Conservation (phyloP, 1,140 invertebrate species). For the Drosophila asahinai region DNA sequence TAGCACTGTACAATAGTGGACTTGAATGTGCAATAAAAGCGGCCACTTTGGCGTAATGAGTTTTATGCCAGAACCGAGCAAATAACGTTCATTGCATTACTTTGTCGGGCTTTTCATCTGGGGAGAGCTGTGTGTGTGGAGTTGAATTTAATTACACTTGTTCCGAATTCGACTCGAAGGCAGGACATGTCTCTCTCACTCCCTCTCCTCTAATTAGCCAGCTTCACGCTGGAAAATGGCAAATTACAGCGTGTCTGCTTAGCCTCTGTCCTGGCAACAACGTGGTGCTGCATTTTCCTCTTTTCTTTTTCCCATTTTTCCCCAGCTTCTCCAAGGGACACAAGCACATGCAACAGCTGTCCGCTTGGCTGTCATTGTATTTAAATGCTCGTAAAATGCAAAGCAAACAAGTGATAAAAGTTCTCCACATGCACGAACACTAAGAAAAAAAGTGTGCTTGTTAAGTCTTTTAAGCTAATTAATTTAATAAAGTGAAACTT, state of each 20-base stretch:
- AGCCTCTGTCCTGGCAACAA: constrained; percentile 23
- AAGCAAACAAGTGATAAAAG: constrained; percentile 75
- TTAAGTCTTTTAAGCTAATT: neutral
- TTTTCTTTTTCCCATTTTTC: neutral
- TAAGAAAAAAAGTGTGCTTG: neutral
- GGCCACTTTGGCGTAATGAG: constrained; percentile 56
- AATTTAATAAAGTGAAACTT: neutral
- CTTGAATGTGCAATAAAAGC: constrained; percentile 45
- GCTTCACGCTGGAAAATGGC: constrained; percentile 36
- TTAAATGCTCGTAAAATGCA: constrained; percentile 70
- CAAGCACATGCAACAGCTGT: constrained; percentile 49
- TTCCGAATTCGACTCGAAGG: constrained; percentile 29
- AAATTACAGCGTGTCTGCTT: constrained; percentile 46
- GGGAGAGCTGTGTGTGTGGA: neutral
- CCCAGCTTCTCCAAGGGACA: constrained; percentile 11
- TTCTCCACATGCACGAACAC: constrained; percentile 34
- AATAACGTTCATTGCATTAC: constrained; percentile 47
- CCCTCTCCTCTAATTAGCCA: constrained; percentile 32
- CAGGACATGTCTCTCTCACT: neutral
- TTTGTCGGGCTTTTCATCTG: constrained; percentile 12
- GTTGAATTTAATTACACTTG: constrained; percentile 45
- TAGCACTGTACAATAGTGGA: constrained; percentile 12
- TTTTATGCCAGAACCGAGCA: constrained; percentile 18
- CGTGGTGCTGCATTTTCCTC: constrained; percentile 13
- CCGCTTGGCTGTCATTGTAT: constrained; percentile 61